Percentiles rank a stretch among this genome's conserved stretches.
Evolutionary conservation across 2,888 invertebrate genomes (phyloP).

Genomic region (Kuschelorhynchus macadamiae): DNA sequence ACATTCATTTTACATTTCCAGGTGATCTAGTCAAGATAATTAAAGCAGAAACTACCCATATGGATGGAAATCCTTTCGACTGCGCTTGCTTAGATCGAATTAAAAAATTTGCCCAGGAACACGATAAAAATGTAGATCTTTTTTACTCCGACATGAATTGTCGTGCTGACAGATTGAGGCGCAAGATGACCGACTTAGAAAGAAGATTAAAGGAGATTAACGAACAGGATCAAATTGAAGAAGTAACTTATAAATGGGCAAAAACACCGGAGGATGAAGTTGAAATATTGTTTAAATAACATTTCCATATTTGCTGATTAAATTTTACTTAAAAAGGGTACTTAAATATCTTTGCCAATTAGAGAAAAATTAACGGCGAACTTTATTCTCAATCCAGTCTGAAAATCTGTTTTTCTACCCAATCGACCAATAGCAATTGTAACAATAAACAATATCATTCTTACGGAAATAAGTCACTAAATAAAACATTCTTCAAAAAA

Average conservation of each 20-base stretch:
- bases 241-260: not conserved
- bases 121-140: slow-evolving; percentile 52
- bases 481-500: too few relatives aligned
- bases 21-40: slow-evolving; percentile 53
- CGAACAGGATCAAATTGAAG: slow-evolving; percentile 38
- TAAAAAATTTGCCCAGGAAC: slow-evolving; percentile 52
- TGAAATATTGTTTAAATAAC: slow-evolving; percentile 29
- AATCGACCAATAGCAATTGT: too few relatives aligned
- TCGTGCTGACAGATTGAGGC: slow-evolving; percentile 53
- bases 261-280: slow-evolving; percentile 10
- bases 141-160: slow-evolving; percentile 58
- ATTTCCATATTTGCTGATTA: too few relatives aligned
- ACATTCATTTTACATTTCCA: slow-evolving; percentile 7
- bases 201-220: slow-evolving; percentile 54
- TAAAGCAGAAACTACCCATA: slow-evolving; percentile 54
- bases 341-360: too few relatives aligned
- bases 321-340: too few relatives aligned
- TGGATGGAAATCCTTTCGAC: slow-evolving; percentile 54
- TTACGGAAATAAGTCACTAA: too few relatives aligned
- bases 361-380: too few relatives aligned
- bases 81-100: slow-evolving; percentile 61
- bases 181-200: slow-evolving; percentile 54
- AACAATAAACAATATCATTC: too few relatives aligned
- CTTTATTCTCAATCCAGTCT: too few relatives aligned
- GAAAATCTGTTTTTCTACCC: too few relatives aligned